These are phyloP conservation scores for Troilus luridus DNA, from an alignment of 2,888 invertebrate species.

Conservation along the genomic window DNA sequence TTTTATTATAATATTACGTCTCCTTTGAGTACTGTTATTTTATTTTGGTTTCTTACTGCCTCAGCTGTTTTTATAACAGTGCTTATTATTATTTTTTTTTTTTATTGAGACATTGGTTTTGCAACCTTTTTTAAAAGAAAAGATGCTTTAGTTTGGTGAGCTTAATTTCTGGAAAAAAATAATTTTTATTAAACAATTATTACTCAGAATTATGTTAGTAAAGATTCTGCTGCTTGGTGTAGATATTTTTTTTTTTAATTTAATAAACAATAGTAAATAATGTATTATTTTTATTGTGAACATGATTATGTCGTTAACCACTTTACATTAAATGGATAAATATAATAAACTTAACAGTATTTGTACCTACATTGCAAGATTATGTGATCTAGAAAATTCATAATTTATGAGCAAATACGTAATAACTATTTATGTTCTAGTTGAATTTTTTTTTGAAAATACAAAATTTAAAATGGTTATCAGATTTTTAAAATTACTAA, in stretches of 20 bases:
- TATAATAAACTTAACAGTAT: neutral
- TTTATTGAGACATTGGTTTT: neutral
- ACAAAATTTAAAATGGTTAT: neutral
- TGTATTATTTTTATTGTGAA: neutral
- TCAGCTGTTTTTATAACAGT: no score
- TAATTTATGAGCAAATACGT: neutral
- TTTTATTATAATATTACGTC: no score
- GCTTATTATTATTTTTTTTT: no score
- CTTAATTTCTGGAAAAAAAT: neutral
- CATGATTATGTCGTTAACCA: neutral
- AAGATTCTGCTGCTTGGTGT: neutral
- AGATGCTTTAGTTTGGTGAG: neutral
- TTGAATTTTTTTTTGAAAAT: neutral
- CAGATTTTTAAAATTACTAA: neutral
- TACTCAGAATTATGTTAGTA: neutral
- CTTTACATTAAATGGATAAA: neutral
- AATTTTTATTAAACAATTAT: no score
- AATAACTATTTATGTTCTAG: no score
- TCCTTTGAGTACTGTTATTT: no score
- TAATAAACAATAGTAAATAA: neutral
- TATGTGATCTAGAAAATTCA: neutral
- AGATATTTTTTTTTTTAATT: neutral
- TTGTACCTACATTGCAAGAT: neutral
- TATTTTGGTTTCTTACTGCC: no score
- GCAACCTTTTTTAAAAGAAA: neutral